These are phyloP conservation scores for Candoia aspera DNA, from an alignment of 2,113 vertebrate genomes.

Conservation along the genomic window DNA sequence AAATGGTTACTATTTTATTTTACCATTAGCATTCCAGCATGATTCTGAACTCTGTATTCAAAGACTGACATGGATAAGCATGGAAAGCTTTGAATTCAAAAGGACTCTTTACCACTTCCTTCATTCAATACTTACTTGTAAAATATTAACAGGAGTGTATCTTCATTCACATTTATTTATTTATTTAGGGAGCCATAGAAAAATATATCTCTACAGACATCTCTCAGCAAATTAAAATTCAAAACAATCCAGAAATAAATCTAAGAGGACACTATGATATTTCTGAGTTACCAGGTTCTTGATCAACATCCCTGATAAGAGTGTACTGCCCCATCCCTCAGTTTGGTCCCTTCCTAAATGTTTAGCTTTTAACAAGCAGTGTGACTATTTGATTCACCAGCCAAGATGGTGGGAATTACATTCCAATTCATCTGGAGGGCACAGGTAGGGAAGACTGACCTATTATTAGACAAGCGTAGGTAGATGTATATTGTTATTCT, in stretches of 20 bases:
- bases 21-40: neutral
- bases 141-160: too few relatives aligned
- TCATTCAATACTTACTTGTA: too few relatives aligned
- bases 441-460: neutral
- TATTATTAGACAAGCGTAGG: neutral
- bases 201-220: neutral
- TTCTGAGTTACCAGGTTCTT: neutral
- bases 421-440: conserved; percentile 1
- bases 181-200: neutral
- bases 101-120: neutral
- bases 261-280: neutral
- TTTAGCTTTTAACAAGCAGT: neutral
- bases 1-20: neutral
- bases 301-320: neutral
- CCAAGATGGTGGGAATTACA: neutral
- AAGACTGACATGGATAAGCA: neutral
- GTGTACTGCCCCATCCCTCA: neutral
- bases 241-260: neutral
- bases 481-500: neutral
- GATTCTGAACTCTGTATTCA: neutral
- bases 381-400: neutral
- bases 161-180: neutral
- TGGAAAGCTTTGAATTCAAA: neutral
- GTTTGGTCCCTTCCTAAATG: neutral
- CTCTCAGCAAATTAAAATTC: neutral